Evolutionary conservation across 2,888 invertebrate genomes (phyloP).

Genomic region (Tenthredo mesomela): DNA sequence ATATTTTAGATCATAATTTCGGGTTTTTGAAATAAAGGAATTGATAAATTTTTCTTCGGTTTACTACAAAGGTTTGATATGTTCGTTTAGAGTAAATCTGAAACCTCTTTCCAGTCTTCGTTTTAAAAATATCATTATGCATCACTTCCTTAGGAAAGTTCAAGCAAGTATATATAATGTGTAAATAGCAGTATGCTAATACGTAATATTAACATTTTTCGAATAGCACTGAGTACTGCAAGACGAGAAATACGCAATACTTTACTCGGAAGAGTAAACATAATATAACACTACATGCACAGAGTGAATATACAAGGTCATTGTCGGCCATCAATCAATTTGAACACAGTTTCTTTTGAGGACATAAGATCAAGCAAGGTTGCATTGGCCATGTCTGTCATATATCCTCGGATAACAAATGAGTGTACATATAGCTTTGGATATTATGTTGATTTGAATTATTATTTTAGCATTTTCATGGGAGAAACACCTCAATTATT

Average conservation of each 20-base stretch:
- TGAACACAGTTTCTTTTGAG: neutral
- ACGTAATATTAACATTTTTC: slow-evolving; percentile 24
- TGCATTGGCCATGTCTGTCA: neutral
- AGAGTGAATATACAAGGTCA: slow-evolving; percentile 7
- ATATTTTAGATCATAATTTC: neutral
- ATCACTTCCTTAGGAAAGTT: neutral
- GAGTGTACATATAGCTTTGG: neutral
- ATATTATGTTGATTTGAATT: neutral
- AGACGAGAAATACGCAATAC: slow-evolving; percentile 21
- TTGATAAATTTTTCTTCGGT: neutral
- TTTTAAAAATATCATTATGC: neutral
- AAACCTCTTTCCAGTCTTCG: neutral
- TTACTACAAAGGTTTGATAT: neutral
- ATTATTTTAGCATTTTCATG: neutral
- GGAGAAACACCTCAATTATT: neutral
- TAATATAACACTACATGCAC: neutral
- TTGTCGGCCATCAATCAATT: neutral
- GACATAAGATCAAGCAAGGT: neutral
- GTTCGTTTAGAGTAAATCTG: neutral
- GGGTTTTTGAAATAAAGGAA: neutral
- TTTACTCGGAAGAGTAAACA: neutral
- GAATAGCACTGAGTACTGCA: neutral
- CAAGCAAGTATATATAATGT: neutral
- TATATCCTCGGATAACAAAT: neutral
- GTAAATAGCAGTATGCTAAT: slow-evolving; percentile 34